phyloP scores from a whole-genome alignment of 2,113 vertebrate species.

The Nothocercus julius region DNA sequence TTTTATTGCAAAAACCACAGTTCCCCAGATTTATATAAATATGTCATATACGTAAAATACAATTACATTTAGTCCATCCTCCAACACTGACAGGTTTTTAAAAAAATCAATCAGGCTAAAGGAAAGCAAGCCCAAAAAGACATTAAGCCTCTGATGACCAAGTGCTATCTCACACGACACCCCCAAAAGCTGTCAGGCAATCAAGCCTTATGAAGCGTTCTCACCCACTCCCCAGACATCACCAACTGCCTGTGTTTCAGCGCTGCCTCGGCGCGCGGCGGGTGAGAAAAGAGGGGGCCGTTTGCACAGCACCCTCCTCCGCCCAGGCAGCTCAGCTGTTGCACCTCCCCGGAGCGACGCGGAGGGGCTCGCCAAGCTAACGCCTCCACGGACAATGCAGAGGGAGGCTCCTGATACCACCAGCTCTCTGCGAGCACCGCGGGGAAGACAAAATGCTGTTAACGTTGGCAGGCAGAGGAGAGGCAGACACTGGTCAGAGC shows the following conservation, averaged over 20 bases:
- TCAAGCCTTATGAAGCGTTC: conserved; percentile 25
- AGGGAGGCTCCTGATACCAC: neutral
- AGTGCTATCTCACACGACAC: conserved; percentile 66
- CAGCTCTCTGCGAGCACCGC: neutral
- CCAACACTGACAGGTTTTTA: conserved; percentile 62
- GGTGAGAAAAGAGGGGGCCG: conserved; percentile 64
- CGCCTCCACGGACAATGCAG: neutral
- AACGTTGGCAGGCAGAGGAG: neutral
- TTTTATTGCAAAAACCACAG: conserved; percentile 80
- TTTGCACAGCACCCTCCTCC: conserved; percentile 69
- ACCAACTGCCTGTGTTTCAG: conserved; percentile 13
- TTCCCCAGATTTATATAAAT: conserved; percentile 77
- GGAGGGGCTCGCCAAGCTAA: neutral
- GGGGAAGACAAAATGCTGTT: neutral
- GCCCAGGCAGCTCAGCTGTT: conserved; percentile 58
- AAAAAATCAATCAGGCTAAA: conserved; percentile 61
- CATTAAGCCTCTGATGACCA: conserved; percentile 63
- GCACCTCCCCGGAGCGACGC: neutral
- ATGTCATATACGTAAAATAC: conserved; percentile 72
- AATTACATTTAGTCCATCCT: conserved; percentile 60
- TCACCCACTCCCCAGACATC: conserved; percentile 49
- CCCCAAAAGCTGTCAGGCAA: conserved; percentile 54
- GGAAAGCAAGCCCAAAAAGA: conserved; percentile 64
- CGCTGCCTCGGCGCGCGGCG: neutral
- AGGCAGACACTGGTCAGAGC: neutral